phyloP scores from a whole-genome alignment of 2,888 invertebrate species.

The Drosophila macrospina region DNA sequence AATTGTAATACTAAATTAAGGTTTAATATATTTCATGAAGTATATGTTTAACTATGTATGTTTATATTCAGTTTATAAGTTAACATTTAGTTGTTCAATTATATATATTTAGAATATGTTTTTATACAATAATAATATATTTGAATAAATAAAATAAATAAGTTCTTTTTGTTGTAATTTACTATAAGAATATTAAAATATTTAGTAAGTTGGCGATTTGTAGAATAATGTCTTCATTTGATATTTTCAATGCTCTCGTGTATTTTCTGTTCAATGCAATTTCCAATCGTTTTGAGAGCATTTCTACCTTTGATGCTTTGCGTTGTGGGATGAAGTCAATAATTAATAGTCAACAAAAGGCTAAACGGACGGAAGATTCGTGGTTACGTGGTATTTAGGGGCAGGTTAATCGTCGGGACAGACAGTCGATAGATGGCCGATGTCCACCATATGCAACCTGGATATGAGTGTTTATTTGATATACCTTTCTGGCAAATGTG shows the following conservation, averaged over 20 bases:
- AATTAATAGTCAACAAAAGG: conserved; percentile 65
- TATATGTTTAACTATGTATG: too few relatives aligned
- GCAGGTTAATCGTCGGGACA: neutral
- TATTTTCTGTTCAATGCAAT: conserved; percentile 20
- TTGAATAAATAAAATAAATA: too few relatives aligned
- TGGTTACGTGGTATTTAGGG: conserved; percentile 1
- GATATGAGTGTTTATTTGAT: conserved; percentile 36
- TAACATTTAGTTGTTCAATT: too few relatives aligned
- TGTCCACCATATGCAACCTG: conserved; percentile 10
- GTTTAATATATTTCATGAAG: too few relatives aligned
- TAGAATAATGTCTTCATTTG: neutral
- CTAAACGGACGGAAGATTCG: conserved; percentile 2
- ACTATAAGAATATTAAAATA: too few relatives aligned
- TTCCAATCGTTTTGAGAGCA: conserved; percentile 34
- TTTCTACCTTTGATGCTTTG: conserved; percentile 38
- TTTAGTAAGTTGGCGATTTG: neutral
- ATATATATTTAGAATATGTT: too few relatives aligned
- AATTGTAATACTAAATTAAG: too few relatives aligned
- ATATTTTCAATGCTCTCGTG: too few relatives aligned
- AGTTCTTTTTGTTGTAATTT: too few relatives aligned
- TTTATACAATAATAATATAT: too few relatives aligned
- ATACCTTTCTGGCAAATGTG: conserved; percentile 55
- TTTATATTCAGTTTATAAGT: too few relatives aligned
- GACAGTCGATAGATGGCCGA: conserved; percentile 15
- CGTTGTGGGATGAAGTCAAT: conserved; percentile 44